Base-by-base conservation (phyloP, 2,888 invertebrate species). In the Noctua fimbriata region DNA sequence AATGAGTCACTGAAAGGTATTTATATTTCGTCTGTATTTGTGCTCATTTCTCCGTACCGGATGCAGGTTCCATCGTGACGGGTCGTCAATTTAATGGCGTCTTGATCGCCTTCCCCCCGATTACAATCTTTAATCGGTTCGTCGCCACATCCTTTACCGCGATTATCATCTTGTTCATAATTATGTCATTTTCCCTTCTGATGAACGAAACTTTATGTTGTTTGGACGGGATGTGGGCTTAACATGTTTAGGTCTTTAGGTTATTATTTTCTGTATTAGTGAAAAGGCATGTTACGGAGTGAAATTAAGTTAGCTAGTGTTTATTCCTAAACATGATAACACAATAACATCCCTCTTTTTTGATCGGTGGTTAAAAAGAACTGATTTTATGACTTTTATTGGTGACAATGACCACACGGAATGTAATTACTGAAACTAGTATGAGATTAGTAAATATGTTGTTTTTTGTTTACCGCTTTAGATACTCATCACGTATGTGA, bases 141-240 rank as follows among this genome's bases (percentile, higher is more conserved):
- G 67, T 87, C 74, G 72, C 74, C 80, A 84, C 87, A 84, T 85
- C 84, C 85, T 87, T 84, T 73, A 73, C 69, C 28, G 14, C 28
- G 73, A 77, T 75, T 58, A 73, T 55, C 10, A 85, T 84, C 74
- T 77, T 70, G 75, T 76, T 80, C 10, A 65, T 77, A 80, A 87
- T 80, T 47, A 75, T 87, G 66, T 69, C 58, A 87, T 80, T 87
- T 79, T 74, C 49, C 28, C 28, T 87, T 76, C 76, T 60, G 74
- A 58, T 63, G 67, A 73, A 9, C 41, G 49, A n/a, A 44, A 73
- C 60, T 77, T 69, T 72, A 65, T 69, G 41, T 65, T 0, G 1
- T 32, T 60, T 7, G 28, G 16, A 28, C 28, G 14, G 60, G n/a
- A 58, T 58, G 24, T 10, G 10, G 55, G 4, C 24, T 24, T 10